phyloP scores from a whole-genome alignment of 1,140 invertebrate species.

The Proctacanthus coquilletti region DNA sequence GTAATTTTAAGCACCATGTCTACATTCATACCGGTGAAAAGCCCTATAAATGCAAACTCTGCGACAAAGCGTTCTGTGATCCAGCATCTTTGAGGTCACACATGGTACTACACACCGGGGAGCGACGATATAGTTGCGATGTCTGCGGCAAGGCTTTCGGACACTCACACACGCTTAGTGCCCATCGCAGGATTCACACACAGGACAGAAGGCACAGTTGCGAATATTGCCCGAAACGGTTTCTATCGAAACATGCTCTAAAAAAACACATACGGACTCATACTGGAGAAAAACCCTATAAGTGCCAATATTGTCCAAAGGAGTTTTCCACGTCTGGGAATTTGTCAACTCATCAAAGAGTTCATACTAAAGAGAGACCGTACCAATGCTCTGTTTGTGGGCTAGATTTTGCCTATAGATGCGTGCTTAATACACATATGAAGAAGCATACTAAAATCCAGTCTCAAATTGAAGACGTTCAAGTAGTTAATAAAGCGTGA shows the following conservation, averaged over 20 bases:
- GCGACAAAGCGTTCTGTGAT: slow-evolving; percentile 26
- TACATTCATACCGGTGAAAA: slow-evolving; percentile 14
- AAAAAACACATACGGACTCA: slow-evolving; percentile 6
- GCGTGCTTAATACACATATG: slow-evolving; percentile 17
- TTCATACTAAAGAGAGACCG: slow-evolving; percentile 39
- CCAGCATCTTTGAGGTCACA: slow-evolving; percentile 30
- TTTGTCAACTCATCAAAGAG: slow-evolving; percentile 26
- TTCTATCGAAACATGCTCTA: slow-evolving; percentile 6
- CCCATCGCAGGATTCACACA: background rate
- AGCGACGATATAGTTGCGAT: slow-evolving; percentile 35
- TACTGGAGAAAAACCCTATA: background rate
- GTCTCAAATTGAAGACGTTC: too few relatives aligned
- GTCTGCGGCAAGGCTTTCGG: slow-evolving; percentile 32
- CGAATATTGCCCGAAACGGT: background rate
- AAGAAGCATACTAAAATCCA: slow-evolving; percentile 11
- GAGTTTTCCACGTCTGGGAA: slow-evolving; percentile 5
- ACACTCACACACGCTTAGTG: slow-evolving; percentile 4
- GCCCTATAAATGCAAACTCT: slow-evolving; percentile 24
- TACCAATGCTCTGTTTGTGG: slow-evolving; percentile 41
- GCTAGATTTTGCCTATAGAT: slow-evolving; percentile 35
- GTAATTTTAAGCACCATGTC: slow-evolving; percentile 1
- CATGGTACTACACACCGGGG: slow-evolving; percentile 34
- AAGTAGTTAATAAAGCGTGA: too few relatives aligned
- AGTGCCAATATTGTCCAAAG: background rate
- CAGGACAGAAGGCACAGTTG: background rate